Evolutionary conservation across 2,888 invertebrate genomes (phyloP).

Genomic region (Ferrisia virgata): DNA sequence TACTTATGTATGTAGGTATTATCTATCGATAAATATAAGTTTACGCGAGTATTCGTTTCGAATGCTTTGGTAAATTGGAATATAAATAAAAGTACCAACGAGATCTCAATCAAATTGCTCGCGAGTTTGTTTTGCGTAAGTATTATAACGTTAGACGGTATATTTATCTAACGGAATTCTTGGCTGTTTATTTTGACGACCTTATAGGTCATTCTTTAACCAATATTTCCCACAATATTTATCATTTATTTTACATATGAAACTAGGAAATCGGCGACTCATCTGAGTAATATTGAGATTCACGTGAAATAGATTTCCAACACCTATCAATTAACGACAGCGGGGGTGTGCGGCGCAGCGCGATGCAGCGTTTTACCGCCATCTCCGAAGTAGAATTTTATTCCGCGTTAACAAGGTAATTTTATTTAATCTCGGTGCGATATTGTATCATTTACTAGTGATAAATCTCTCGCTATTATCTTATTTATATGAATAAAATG

Average conservation of each 20-base stretch:
- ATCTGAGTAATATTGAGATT: neutral
- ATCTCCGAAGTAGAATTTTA: neutral
- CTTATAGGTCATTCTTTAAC: conserved; percentile 25
- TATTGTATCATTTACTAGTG: conserved; percentile 13
- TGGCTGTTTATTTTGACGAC: neutral
- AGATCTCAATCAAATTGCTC: neutral
- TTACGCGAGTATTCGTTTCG: neutral
- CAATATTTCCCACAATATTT: conserved; percentile 28
- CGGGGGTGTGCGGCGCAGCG: too few relatives aligned
- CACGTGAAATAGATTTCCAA: neutral
- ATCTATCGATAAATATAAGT: neutral
- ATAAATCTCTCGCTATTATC: neutral
- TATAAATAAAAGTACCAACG: neutral
- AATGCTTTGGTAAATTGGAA: neutral
- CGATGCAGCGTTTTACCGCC: neutral
- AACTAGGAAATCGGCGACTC: neutral
- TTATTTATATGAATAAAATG: conserved; percentile 1
- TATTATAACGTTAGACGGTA: neutral
- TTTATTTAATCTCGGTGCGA: conserved; percentile 15
- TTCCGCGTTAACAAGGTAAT: conserved; percentile 14
- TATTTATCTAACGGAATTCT: conserved; percentile 14
- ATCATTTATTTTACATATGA: conserved; percentile 16
- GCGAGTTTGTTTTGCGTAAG: neutral
- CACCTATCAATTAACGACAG: conserved; percentile 19
- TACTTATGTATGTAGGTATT: too few relatives aligned